These are phyloP conservation scores for Tachyglossus aculeatus DNA, from an alignment of 2,797 vertebrate species.

Conservation along the genomic window DNA sequence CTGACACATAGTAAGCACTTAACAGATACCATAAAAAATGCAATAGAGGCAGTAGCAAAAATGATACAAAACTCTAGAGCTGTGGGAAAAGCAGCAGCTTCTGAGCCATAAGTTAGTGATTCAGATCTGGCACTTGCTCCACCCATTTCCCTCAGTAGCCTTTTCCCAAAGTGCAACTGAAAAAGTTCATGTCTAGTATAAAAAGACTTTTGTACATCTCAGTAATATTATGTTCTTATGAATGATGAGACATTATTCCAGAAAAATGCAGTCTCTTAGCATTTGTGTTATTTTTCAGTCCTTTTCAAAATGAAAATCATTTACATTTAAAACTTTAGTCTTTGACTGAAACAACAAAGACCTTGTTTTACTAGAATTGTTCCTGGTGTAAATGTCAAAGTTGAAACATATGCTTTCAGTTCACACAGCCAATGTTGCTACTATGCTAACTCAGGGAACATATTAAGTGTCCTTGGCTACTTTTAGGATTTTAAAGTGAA, in stretches of 20 bases:
- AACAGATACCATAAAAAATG: no score
- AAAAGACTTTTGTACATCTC: no score
- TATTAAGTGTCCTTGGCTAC: conserved; percentile 10
- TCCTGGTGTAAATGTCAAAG: conserved; percentile 45
- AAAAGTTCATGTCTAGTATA: no score
- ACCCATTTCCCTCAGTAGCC: no score
- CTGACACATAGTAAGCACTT: no score
- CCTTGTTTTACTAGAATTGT: conserved; percentile 20
- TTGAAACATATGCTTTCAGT: conserved; percentile 6
- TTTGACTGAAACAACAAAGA: conserved; percentile 42
- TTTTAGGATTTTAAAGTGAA: neutral
- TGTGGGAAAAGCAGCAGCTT: no score
- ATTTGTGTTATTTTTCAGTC: conserved; percentile 41
- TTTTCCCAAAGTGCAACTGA: no score
- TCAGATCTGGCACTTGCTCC: no score
- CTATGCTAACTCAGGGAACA: neutral
- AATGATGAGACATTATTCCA: conserved; percentile 15
- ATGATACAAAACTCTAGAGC: no score
- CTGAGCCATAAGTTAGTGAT: no score
- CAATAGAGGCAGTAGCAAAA: no score
- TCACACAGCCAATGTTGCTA: neutral
- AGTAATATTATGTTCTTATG: neutral
- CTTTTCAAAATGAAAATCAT: conserved; percentile 48
- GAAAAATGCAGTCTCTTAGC: conserved; percentile 42
- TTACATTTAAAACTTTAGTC: conserved; percentile 40